Conservation (phyloP, 2,797 vertebrate species). For the Agapornis canus region DNA sequence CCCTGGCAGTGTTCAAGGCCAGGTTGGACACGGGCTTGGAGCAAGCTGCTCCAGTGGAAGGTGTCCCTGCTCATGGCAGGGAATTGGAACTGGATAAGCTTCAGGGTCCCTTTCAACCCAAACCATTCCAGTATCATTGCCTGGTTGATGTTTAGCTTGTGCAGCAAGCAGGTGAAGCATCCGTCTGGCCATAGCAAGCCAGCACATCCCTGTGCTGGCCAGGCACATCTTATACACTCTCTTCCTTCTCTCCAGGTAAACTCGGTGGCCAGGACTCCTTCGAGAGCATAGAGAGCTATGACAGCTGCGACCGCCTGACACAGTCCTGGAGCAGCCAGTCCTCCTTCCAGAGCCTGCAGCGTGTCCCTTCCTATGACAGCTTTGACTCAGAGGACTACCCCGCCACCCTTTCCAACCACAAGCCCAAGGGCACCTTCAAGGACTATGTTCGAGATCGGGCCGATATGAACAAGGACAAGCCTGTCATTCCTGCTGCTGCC, state of each 20-base stretch:
- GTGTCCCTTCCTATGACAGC: conserved; percentile 97
- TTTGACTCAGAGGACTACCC: conserved; percentile 98
- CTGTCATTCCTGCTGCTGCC: conserved; percentile 96
- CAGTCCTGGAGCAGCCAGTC: conserved; percentile 99
- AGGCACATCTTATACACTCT: background rate
- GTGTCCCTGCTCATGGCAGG: no score
- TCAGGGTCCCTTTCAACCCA: background rate
- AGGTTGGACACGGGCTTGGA: background rate
- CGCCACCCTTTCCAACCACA: conserved; percentile 89
- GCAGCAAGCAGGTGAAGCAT: no score
- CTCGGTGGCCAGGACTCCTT: conserved; percentile 98
- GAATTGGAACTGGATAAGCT: background rate
- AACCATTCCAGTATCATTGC: no score
- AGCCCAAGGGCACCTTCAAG: conserved; percentile 99
- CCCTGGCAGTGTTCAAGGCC: no score
- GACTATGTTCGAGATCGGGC: conserved; percentile 98
- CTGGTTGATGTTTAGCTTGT: no score
- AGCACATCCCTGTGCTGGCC: background rate
- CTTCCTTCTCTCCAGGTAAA: conserved; percentile 82
- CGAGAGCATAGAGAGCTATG: conserved; percentile 97
- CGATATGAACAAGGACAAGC: conserved; percentile 99
- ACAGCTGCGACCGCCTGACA: conserved; percentile 94
- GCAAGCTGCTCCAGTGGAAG: background rate
- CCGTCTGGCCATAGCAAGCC: background rate
- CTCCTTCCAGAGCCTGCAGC: conserved; percentile 97